Evolutionary conservation across 2,797 vertebrate genomes (phyloP).

Genomic region (Zalophus californianus): DNA sequence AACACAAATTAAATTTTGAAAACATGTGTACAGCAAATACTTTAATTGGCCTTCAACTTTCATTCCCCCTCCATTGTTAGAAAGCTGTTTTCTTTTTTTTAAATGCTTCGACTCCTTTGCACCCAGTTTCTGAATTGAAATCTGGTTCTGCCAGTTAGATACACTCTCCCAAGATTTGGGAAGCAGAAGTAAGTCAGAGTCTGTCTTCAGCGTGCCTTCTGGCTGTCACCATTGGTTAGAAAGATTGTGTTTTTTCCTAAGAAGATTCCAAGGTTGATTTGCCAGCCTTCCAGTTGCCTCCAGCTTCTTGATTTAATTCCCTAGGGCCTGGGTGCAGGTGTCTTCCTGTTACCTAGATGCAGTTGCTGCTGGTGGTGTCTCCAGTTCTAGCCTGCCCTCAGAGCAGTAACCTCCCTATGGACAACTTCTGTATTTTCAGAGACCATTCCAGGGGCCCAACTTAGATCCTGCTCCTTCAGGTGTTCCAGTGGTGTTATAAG

Average conservation of each 20-base stretch:
- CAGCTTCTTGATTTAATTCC: neutral
- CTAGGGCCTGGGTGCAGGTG: neutral
- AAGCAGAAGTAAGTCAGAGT: neutral
- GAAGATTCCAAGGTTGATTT: neutral
- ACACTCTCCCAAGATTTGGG: neutral
- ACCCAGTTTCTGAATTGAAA: constrained; percentile 1
- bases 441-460: neutral
- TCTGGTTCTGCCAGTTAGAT: neutral
- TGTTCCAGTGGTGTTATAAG: neutral
- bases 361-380: neutral
- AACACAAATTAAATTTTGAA: neutral
- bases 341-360: neutral
- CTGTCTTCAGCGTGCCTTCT: neutral
- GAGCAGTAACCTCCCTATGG: neutral
- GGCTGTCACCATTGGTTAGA: neutral
- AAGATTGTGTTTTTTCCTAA: neutral
- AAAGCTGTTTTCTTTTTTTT: neutral
- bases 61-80: neutral
- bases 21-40: neutral
- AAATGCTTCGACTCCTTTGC: neutral
- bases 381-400: neutral
- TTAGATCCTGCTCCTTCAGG: neutral
- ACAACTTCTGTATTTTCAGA: neutral
- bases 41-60: neutral
- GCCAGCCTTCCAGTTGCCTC: neutral